Conservation (phyloP, 1,140 invertebrate genomes). For the Drosophila takahashii region DNA sequence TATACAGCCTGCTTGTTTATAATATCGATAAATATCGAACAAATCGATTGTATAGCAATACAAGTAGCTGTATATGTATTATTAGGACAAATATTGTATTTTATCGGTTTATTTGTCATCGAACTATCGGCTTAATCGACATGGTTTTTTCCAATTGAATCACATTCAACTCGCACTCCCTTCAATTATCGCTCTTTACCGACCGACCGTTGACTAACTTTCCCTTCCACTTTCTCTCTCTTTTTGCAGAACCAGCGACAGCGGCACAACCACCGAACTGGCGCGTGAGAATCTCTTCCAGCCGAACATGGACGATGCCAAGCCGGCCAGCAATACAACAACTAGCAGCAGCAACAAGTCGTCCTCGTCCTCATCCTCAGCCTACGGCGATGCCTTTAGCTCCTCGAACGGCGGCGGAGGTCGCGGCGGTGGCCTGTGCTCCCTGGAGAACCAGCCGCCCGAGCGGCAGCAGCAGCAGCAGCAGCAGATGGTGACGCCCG, state of each 20-base stretch:
- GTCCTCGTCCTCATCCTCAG: conserved; percentile 2
- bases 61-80: too few species aligned
- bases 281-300: conserved; percentile 83
- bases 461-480: conserved; percentile 16
- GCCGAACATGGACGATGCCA: conserved; percentile 76
- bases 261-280: conserved; percentile 60
- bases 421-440: conserved; percentile 51
- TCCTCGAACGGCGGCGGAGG: background rate
- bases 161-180: background rate
- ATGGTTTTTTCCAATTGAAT: conserved; percentile 7
- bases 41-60: too few species aligned
- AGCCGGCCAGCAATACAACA: conserved; percentile 59
- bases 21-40: too few species aligned
- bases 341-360: conserved; percentile 19
- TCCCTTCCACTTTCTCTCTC: conserved; percentile 77
- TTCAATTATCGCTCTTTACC: conserved; percentile 6
- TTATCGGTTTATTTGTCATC: background rate
- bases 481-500: conserved; percentile 16
- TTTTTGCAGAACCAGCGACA: conserved; percentile 67
- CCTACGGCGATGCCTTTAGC: conserved; percentile 24
- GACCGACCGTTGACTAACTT: conserved; percentile 60
- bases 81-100: too few species aligned
- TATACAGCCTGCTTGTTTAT: background rate
- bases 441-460: conserved; percentile 64
- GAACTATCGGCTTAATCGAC: conserved; percentile 3